Evolutionary conservation across 2,888 invertebrate genomes (phyloP), one percentile per base, ranked within the genome.

Genomic region (Crepidodera aurea): DNA sequence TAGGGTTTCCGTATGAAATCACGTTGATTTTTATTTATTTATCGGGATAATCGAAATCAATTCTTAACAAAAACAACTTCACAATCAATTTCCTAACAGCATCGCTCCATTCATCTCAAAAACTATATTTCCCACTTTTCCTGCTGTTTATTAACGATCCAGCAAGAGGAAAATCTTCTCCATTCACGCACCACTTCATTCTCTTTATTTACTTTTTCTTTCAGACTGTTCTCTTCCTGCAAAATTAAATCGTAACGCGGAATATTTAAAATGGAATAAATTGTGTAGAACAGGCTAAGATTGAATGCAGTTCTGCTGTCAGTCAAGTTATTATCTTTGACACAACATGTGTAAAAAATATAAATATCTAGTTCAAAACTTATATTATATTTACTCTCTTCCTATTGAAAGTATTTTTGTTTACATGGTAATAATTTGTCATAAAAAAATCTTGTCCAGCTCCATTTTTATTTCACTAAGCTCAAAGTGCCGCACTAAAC

Each of bases 161-260:
- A 25, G 29, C 18, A 27, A 57, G 48, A 34, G 56, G 56, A 50
- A 56, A 50, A 62, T 44, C 44, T 19, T 12, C 51, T 44, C 51
- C 44, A 19, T 62, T 62, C 56, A 56, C 37, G 56, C 29, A 16
- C 51, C 51, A 56, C 51, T 57, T 34, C 34, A 56, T 55, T 42
- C 51, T 51, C 46, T 56, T 42, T 50, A 62, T 62, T 56, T 46
- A 55, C 19, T 46, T 54, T 39, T 53, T 55, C 46, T 46, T 22
- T 51, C 40, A 27, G 44, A 40, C 22, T 32, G 10, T 56, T 39
- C 56, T 25, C 25, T 62, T 56, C 39, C 39, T 44, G 34, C 29
- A 34, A 44, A 32, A 32, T 32, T 32, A 44, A 19, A 46, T 53
- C 51, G 44, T 44, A 32, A 34, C 42, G 25, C 37, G 19, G 59